Base-by-base conservation (phyloP, 2,888 invertebrate genomes). In the Drosophila algonquin region DNA sequence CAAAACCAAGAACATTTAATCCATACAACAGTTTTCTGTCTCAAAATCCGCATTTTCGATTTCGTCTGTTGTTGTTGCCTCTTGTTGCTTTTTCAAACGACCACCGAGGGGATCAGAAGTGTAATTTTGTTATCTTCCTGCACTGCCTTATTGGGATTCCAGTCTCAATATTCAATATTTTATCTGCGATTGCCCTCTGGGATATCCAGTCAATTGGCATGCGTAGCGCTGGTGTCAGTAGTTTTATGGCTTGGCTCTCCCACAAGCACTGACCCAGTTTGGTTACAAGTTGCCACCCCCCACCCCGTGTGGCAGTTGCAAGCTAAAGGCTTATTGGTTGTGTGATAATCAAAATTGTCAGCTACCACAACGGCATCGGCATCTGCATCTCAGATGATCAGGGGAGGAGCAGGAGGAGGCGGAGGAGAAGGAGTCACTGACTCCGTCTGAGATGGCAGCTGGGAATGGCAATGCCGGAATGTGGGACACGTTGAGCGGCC, bases 261-360 rank as follows among this genome's bases (percentile, higher is more conserved):
- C 60, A 55, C 46, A 61, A 53, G 69, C 52, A 63, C 56, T 81
- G 85, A 76, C 81, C 85, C 63, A 85, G 56, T 78, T 84, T 35
- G 14, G 56, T 58, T 8, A 55, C 35, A 53, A 69, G 69, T 63
- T 57, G 69, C 40, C 40, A 7, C 30, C 30, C 7, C 30, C 30
- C 30, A 8, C 0, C 1, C 40, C 40, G 40, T 40, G 40, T 14
- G 14, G 40, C 40, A 40, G 40, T n/a, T n/a, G 40, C 32, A 54
- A 59, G 61, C 62, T 70, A 35, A 61, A 75, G 56, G 64, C 57
- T 76, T 77, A 85, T 81, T 81, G 78, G 61, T 68, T 80, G 70
- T 76, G 80, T 64, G 68, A 76, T 81, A 85, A 85, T 85, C 80
- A 81, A 74, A 74, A 76, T 78, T 74, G 77, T 76, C 64, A 53